These are phyloP conservation scores for Drosophila equinoxialis DNA, from an alignment of 1,140 invertebrate genomes.

Conservation along the genomic window DNA sequence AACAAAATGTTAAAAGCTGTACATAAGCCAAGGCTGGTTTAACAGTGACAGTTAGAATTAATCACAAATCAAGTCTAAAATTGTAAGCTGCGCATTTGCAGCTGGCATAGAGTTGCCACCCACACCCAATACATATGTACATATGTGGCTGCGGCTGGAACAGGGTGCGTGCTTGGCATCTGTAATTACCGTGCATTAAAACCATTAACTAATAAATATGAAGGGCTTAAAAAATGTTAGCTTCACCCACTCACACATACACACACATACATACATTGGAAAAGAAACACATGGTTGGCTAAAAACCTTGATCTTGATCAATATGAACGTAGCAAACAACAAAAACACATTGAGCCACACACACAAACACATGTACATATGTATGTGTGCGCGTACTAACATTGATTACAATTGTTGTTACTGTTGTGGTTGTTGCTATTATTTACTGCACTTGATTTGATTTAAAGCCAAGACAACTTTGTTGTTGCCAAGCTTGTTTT, in stretches of 20 bases:
- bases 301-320: constrained; percentile 81
- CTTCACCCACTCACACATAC: constrained; percentile 33
- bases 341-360: constrained; percentile 12
- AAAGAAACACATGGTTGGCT: constrained; percentile 20
- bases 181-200: constrained; percentile 39
- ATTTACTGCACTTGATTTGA: constrained; percentile 76
- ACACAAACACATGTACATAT: not conserved
- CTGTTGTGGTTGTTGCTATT: constrained; percentile 44
- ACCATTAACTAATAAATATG: constrained; percentile 29
- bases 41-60: constrained; percentile 51
- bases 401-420: constrained; percentile 52
- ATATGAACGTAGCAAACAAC: constrained; percentile 49
- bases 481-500: constrained; percentile 23
- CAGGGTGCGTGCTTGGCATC: constrained; percentile 50
- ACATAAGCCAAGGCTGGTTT: constrained; percentile 23
- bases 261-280: constrained; percentile 8
- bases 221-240: constrained; percentile 58
- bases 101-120: constrained; percentile 32
- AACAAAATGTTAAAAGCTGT: constrained; percentile 1
- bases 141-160: constrained; percentile 18
- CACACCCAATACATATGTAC: too few relatives aligned
- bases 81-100: constrained; percentile 23
- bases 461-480: constrained; percentile 70
- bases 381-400: not conserved
- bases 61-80: constrained; percentile 17